Evolutionary conservation across 2,113 vertebrate species (phyloP).

Genomic region (Halcyon senegalensis): DNA sequence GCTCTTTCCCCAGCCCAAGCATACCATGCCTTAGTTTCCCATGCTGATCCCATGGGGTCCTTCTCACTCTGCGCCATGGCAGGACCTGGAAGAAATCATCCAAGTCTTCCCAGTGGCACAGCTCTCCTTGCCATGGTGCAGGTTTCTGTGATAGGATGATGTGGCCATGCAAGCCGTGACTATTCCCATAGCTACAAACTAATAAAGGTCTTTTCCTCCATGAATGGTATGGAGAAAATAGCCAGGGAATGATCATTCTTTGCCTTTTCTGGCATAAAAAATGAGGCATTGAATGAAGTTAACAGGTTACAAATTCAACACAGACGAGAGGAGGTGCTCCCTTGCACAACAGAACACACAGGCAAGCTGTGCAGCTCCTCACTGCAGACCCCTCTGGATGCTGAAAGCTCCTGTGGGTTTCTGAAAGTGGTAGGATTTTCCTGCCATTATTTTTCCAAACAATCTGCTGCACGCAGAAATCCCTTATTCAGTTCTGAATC

Average conservation of each 20-base stretch:
- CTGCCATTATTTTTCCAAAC: not conserved
- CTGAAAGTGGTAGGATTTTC: not conserved
- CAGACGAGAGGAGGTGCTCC: not conserved
- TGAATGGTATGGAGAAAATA: not conserved
- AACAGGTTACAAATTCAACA: not conserved
- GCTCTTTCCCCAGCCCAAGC: not conserved
- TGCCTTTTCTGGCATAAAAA: not conserved
- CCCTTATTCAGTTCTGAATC: not conserved
- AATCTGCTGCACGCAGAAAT: not conserved
- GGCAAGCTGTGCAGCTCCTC: not conserved
- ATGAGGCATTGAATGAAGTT: not conserved
- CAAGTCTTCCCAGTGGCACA: not conserved
- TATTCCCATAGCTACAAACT: not conserved
- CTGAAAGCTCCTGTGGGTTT: not conserved
- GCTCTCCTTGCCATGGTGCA: not conserved
- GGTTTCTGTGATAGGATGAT: not conserved
- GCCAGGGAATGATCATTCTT: not conserved
- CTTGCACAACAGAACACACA: not conserved
- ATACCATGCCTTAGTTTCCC: not conserved
- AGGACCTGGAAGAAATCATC: not conserved
- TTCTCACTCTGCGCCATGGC: not conserved
- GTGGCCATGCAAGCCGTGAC: not conserved
- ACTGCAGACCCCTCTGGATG: not conserved
- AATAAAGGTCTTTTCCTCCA: not conserved
- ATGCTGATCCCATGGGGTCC: accelerated